phyloP scores from a whole-genome alignment of 2,113 vertebrate species.

The human (Homo sapiens) region GRCh38 chr4:88212001-88212500 shows the following conservation, averaged over 20 bases:
- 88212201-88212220: background rate
- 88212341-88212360: background rate
- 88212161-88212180: conserved; percentile 5
- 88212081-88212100: background rate
- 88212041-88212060: background rate
- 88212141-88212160: conserved; percentile 44
- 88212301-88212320: background rate
- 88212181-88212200: background rate
- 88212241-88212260: background rate
- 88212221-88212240: background rate
- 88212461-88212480: background rate
- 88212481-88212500: background rate
- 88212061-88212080: background rate
- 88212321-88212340: background rate
- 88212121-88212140: background rate
- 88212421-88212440: background rate
- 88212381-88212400: background rate
- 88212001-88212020: background rate
- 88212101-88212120: background rate
- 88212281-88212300: background rate
- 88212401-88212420: background rate
- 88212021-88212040: background rate
- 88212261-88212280: background rate
- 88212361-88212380: background rate
- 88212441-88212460: background rate